Evolutionary conservation across 2,797 vertebrate genomes (phyloP).

Genomic region (Protonibea diacanthus): DNA sequence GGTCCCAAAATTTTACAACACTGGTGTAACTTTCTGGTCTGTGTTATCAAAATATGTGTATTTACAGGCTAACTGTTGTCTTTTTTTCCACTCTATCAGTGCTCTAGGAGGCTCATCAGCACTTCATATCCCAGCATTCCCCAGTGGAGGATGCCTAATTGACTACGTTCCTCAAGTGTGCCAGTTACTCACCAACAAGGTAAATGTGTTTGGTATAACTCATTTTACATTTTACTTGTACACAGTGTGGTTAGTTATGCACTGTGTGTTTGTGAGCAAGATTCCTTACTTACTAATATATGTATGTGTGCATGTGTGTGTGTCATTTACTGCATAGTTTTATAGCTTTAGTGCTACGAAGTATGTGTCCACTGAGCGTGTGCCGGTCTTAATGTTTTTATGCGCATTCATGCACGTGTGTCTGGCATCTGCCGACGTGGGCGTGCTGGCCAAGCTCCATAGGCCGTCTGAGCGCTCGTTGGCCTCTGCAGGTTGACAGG

Average conservation of each 20-base stretch:
- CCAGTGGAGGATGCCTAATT: slow-evolving; percentile 96
- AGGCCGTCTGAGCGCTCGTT: slow-evolving; percentile 65
- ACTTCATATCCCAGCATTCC: slow-evolving; percentile 97
- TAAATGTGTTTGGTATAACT: slow-evolving; percentile 61
- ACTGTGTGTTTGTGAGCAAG: background rate
- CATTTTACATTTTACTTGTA: background rate
- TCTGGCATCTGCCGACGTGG: slow-evolving; percentile 68
- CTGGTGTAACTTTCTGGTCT: background rate
- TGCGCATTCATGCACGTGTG: slow-evolving; percentile 56
- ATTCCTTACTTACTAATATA: background rate
- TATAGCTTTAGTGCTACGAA: slow-evolving; percentile 29
- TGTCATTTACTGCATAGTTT: slow-evolving; percentile 34
- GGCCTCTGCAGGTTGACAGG: slow-evolving; percentile 79
- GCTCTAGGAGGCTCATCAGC: slow-evolving; percentile 96
- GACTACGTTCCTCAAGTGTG: slow-evolving; percentile 99
- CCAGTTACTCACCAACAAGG: slow-evolving; percentile 98
- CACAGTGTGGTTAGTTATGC: background rate
- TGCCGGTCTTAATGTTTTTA: background rate
- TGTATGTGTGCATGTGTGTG: background rate
- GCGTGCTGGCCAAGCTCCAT: slow-evolving; percentile 76
- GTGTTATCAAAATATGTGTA: background rate
- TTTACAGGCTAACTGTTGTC: slow-evolving; percentile 23
- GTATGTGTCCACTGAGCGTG: slow-evolving; percentile 29
- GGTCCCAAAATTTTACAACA: background rate
- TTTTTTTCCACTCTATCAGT: slow-evolving; percentile 79